Evolutionary conservation across 2,113 vertebrate species (phyloP).

Genomic region (Thunnus thynnus): DNA sequence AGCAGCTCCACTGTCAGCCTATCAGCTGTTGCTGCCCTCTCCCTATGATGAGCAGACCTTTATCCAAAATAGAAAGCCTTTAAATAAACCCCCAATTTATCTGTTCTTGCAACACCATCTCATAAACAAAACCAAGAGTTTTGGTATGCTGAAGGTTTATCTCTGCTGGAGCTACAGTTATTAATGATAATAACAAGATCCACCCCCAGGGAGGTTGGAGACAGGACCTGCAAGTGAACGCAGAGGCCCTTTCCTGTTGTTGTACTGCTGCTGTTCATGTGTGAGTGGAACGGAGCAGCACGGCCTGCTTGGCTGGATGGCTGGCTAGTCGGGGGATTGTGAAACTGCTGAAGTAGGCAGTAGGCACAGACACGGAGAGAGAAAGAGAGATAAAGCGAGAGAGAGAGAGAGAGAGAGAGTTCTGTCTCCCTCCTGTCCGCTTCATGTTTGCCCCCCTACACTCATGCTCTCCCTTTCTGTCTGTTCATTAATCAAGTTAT

Average conservation of each 20-base stretch:
- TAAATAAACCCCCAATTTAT: conserved; percentile 83
- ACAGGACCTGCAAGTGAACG: conserved; percentile 78
- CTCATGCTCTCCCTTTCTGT: conserved; percentile 61
- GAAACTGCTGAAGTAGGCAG: conserved; percentile 88
- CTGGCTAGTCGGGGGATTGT: conserved; percentile 79
- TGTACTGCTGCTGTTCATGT: conserved; percentile 74
- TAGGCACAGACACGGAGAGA: conserved; percentile 70
- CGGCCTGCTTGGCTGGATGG: conserved; percentile 70
- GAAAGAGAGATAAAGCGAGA: conserved; percentile 45
- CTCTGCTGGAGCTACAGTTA: conserved; percentile 74
- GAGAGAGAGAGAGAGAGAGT: conserved; percentile 50
- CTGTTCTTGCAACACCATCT: conserved; percentile 80
- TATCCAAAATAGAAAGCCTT: conserved; percentile 84
- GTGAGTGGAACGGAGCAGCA: conserved; percentile 75
- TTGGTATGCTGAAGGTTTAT: conserved; percentile 86
- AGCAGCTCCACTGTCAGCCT: background rate
- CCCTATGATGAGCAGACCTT: conserved; percentile 65
- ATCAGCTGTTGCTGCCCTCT: conserved; percentile 59
- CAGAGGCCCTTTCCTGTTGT: conserved; percentile 82
- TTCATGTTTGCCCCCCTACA: conserved; percentile 69
- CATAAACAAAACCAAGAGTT: conserved; percentile 81
- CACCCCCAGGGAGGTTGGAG: conserved; percentile 76
- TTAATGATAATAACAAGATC: conserved; percentile 82
- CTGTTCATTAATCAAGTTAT: conserved; percentile 74
- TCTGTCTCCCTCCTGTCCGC: conserved; percentile 86